Percentiles rank a stretch among this genome's conserved stretches.
Evolutionary conservation across 2,797 vertebrate genomes (phyloP).

Genomic region (Lepus oiostolus): DNA sequence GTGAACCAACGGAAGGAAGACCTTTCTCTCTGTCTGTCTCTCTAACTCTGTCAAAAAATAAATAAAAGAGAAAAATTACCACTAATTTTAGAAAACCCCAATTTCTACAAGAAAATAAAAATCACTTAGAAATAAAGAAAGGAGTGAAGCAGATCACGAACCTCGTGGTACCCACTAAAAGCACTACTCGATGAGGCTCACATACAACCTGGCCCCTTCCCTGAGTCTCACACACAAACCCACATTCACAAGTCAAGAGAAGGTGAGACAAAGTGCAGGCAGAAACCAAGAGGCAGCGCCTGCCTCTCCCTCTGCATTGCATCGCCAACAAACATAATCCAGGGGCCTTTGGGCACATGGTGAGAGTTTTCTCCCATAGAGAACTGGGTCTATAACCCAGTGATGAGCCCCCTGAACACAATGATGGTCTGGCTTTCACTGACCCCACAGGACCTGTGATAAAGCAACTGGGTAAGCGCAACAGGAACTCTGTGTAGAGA

Average conservation of each 20-base stretch:
- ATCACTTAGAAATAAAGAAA: conserved; percentile 2
- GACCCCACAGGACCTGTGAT: not conserved
- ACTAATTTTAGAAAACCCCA: not conserved
- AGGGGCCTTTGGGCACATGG: not conserved
- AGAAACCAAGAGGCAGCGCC: not conserved
- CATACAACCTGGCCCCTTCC: not conserved
- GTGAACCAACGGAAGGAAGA: no score
- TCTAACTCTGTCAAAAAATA: no score
- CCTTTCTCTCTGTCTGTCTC: no score
- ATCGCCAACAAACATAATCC: not conserved
- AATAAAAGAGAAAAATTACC: not conserved
- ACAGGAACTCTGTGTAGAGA: not conserved
- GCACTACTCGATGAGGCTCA: not conserved
- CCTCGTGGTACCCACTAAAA: not conserved
- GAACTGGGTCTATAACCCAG: not conserved
- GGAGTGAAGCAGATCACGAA: not conserved
- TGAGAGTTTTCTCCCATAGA: not conserved
- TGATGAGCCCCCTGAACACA: not conserved
- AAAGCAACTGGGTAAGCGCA: not conserved
- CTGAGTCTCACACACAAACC: not conserved
- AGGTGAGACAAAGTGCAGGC: no score
- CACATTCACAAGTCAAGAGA: not conserved
- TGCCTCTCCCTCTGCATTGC: not conserved
- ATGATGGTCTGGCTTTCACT: not conserved
- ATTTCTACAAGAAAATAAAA: not conserved